Evolutionary conservation across 1,140 invertebrate species (phyloP).

Genomic region (Phenacoccus solenopsis): DNA sequence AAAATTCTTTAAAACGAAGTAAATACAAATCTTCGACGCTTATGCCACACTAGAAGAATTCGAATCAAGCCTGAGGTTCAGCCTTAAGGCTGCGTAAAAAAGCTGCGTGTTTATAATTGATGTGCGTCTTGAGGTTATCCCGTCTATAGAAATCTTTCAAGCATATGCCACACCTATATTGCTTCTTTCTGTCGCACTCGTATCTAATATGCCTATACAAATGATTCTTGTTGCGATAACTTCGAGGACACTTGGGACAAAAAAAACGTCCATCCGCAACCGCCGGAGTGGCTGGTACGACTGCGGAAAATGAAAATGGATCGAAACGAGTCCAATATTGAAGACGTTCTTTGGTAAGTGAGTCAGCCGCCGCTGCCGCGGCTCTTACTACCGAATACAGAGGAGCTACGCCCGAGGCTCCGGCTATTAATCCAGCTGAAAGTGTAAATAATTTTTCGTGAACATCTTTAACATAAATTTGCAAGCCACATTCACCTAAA

Average conservation of each 20-base stretch:
- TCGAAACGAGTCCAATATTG: slow-evolving; percentile 27
- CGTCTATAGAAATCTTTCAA: slow-evolving; percentile 42
- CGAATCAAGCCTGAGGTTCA: background rate
- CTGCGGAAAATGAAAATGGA: background rate
- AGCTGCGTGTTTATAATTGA: slow-evolving; percentile 23
- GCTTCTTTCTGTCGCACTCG: slow-evolving; percentile 47
- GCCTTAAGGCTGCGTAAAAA: background rate
- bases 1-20: too few relatives aligned
- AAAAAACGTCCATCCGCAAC: slow-evolving; percentile 20
- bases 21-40: too few relatives aligned
- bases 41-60: too few relatives aligned
- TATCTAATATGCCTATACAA: slow-evolving; percentile 38
- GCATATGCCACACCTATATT: slow-evolving; percentile 37
- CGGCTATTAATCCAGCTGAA: slow-evolving; percentile 1
- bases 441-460: too few relatives aligned
- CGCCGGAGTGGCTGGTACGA: background rate
- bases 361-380: slow-evolving; percentile 15
- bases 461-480: too few relatives aligned
- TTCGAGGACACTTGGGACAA: slow-evolving; percentile 23
- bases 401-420: slow-evolving; percentile 8
- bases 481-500: too few relatives aligned
- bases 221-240: slow-evolving; percentile 26
- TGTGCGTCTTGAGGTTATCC: slow-evolving; percentile 25
- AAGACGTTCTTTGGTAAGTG: slow-evolving; percentile 23
- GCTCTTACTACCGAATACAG: slow-evolving; percentile 8